These are phyloP conservation scores for Botia almorhae DNA, from an alignment of 2,797 vertebrate genomes.

Conservation along the genomic window DNA sequence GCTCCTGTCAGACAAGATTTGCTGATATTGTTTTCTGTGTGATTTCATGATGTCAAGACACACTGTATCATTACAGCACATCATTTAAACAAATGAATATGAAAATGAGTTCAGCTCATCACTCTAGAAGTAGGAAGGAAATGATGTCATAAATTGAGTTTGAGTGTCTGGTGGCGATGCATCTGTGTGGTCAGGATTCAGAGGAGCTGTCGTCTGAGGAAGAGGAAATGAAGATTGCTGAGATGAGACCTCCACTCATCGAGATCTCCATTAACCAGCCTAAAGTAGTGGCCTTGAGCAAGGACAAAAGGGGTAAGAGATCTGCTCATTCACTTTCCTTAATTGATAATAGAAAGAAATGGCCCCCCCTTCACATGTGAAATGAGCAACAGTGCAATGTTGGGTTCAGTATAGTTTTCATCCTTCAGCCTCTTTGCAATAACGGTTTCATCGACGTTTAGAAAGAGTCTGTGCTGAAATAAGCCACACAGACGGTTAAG, in stretches of 20 bases:
- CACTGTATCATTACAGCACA: not conserved
- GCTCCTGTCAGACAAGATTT: slow-evolving; percentile 19
- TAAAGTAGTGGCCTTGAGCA: slow-evolving; percentile 95
- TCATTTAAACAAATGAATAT: slow-evolving; percentile 6
- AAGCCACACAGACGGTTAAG: too few species aligned
- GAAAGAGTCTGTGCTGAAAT: too few species aligned
- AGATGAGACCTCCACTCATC: slow-evolving; percentile 95
- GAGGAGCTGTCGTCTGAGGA: slow-evolving; percentile 97
- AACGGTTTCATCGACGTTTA: too few species aligned
- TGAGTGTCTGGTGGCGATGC: slow-evolving; percentile 18
- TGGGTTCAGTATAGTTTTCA: not conserved
- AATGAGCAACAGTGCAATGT: not conserved
- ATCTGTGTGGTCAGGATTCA: slow-evolving; percentile 81
- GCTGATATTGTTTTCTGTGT: not conserved
- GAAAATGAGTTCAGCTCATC: slow-evolving; percentile 8
- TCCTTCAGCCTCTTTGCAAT: too few species aligned
- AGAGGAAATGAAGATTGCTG: slow-evolving; percentile 97
- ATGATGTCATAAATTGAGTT: slow-evolving; percentile 5
- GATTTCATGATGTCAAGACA: not conserved
- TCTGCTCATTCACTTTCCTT: not conserved
- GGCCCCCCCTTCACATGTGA: too few species aligned
- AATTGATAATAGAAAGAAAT: not conserved
- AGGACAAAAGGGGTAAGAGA: slow-evolving; percentile 92
- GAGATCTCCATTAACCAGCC: slow-evolving; percentile 97
- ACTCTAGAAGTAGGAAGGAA: not conserved